Conservation (phyloP, 2,797 vertebrate species). For the Chromobotia macracanthus region DNA sequence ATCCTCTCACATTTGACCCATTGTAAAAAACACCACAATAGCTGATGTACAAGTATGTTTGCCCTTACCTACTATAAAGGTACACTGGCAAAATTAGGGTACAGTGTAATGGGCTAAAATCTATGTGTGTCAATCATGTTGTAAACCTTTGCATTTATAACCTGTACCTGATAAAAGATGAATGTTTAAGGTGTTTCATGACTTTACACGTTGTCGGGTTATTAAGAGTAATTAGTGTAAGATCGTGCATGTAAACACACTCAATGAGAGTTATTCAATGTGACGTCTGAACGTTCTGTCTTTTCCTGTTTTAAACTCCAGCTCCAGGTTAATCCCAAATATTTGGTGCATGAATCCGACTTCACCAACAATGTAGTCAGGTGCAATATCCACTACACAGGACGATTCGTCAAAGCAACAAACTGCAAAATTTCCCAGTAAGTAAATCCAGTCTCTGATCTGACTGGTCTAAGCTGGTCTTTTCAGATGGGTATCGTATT, state of each 20-base stretch:
- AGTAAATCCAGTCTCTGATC: constrained; percentile 61
- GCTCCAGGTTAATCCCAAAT: constrained; percentile 97
- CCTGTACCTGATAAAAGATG: no score
- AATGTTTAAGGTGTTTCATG: no score
- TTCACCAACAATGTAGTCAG: constrained; percentile 95
- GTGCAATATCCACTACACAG: constrained; percentile 95
- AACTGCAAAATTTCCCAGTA: constrained; percentile 96
- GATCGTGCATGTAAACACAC: background rate
- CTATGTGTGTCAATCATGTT: no score
- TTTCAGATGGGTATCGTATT: no score
- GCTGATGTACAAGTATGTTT: no score
- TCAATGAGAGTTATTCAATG: background rate
- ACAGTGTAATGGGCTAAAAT: no score
- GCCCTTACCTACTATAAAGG: background rate
- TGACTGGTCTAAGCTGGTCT: no score
- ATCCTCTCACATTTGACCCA: background rate
- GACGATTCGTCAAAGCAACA: constrained; percentile 86
- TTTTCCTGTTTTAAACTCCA: constrained; percentile 55
- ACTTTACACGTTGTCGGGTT: no score
- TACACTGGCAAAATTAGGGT: background rate
- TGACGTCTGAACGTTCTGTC: background rate
- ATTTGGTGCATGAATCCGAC: constrained; percentile 90
- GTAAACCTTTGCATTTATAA: no score
- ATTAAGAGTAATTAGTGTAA: no score
- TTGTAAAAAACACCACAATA: background rate